Evolutionary conservation across 2,888 invertebrate genomes (phyloP), one percentile per base, ranked within the genome.

Genomic region (Philopedon plagiatum): DNA sequence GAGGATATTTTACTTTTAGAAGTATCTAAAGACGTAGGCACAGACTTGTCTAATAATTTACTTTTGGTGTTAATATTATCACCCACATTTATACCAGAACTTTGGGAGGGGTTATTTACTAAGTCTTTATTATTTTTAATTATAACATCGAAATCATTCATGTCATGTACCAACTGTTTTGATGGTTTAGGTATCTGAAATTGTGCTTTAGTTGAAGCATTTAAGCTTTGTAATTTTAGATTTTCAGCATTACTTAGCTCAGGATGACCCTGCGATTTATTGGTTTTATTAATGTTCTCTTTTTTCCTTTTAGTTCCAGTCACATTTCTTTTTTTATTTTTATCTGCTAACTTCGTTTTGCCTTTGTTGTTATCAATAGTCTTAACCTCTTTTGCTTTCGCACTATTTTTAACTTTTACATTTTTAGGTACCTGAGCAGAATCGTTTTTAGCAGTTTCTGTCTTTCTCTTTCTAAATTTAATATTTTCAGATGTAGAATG

Each of bases 111-210:
- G 29, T 18, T 54, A 29, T 15, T 54, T 54, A 9, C 29, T 54
- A 54, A 32, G 29, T 51, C 39, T 15, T 63, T 11, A 46, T 46
- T 44, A n/a, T 37, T 11, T 11, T 39, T 2, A 76, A 77, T 76
- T 13, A 69, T 19, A 51, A 32, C 26, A 56, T 77, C 76, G 57
- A 77, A 77, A 64, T 77, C 75, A 37, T 34, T 57, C n/a, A 65
- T 13, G 37, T 26, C 37, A 63, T 64, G 51, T 61, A 60, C 63
- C 39, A 76, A 44, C 18, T 67, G 21, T 56, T n/a, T 23, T 0
- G 61, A 44, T 11, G 29, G 44, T 32, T 46, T 61, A 19, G 61
- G 61, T 13, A 46, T 46, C 9, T 19, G 3, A 18, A 61, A 61
- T 29, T 61, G 29, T 1, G 15, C 5, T 26, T 23, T 3, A 9